Conservation (phyloP, 2,888 invertebrate species). For the Alviniconcha strummeri region DNA sequence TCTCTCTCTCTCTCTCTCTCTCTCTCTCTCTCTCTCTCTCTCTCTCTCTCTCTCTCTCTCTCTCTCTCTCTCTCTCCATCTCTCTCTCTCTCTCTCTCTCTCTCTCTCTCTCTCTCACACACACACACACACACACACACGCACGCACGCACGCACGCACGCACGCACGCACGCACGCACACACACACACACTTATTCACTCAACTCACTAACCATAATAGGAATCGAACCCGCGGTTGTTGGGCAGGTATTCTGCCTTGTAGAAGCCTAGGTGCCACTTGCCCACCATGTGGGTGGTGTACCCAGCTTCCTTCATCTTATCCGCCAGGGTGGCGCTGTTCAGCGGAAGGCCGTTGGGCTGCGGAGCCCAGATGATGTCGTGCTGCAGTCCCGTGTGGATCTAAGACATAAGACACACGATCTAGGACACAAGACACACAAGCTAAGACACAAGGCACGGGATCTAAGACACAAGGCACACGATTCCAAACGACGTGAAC, state of each 20-base stretch:
- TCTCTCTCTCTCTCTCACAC: not conserved
- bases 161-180: not conserved
- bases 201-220: conserved; percentile 62
- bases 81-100: too few species aligned
- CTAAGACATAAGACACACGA: not conserved
- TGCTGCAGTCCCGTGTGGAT: conserved; percentile 66
- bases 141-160: not conserved
- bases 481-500: too few species aligned
- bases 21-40: too few species aligned
- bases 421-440: too few species aligned
- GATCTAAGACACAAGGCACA: too few species aligned
- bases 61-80: too few species aligned
- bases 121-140: too few species aligned
- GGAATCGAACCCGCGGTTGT: conserved; percentile 74
- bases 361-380: conserved; percentile 62
- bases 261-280: conserved; percentile 76
- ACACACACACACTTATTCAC: not conserved
- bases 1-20: too few species aligned
- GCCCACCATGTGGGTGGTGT: conserved; percentile 69
- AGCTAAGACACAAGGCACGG: too few species aligned
- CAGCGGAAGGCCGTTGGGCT: conserved; percentile 66
- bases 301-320: conserved; percentile 63
- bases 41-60: too few species aligned
- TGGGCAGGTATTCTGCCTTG: conserved; percentile 73
- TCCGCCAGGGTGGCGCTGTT: conserved; percentile 64